Conservation (phyloP, 1,140 invertebrate genomes). For the Nautilus pompilius region DNA sequence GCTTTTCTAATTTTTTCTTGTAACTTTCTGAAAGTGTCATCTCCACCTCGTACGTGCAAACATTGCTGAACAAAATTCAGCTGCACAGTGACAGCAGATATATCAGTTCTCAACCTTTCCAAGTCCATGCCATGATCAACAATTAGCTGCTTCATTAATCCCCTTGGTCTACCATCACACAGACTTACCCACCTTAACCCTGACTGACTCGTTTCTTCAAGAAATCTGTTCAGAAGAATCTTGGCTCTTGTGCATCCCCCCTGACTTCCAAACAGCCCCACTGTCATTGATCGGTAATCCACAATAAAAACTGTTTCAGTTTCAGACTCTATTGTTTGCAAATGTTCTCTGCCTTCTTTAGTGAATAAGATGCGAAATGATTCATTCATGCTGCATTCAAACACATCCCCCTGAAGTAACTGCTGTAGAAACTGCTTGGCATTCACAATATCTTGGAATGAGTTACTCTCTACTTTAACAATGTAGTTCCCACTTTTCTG, state of each 20-base stretch:
- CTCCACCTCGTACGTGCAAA: not conserved
- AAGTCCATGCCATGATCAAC: slow-evolving; percentile 2
- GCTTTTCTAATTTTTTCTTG: not conserved
- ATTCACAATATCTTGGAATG: not conserved
- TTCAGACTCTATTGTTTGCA: not conserved
- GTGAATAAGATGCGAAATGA: not conserved
- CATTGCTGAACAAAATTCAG: not conserved
- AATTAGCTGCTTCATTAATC: slow-evolving; percentile 4
- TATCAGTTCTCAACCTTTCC: not conserved
- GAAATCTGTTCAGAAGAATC: not conserved
- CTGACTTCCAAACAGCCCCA: not conserved
- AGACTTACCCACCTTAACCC: not conserved
- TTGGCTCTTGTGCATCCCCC: not conserved
- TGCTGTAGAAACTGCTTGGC: not conserved
- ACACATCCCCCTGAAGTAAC: not conserved
- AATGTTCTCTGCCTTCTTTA: not conserved
- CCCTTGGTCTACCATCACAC: not conserved
- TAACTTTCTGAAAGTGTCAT: not conserved
- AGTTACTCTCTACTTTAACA: not conserved
- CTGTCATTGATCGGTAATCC: not conserved
- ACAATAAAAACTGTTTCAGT: not conserved
- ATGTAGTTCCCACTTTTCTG: not conserved
- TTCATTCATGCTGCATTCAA: not conserved
- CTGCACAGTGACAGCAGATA: too few relatives aligned
- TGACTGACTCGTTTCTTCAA: not conserved